These are phyloP conservation scores for Pelodiscus sinensis DNA, from an alignment of 2,113 vertebrate species.

Conservation along the genomic window DNA sequence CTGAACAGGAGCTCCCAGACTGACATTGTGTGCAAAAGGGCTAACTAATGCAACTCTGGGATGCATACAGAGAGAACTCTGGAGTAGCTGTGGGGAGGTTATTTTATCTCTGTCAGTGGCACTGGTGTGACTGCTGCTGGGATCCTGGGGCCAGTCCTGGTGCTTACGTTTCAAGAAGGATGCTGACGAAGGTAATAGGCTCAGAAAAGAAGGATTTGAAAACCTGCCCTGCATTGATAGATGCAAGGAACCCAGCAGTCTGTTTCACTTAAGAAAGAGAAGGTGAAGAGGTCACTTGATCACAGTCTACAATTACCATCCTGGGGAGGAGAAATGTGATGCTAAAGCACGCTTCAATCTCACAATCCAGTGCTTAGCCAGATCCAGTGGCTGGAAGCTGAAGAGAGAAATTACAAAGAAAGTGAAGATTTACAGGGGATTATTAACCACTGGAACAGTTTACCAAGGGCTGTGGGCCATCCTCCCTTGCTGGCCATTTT, in stretches of 20 bases:
- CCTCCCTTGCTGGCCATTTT: background rate
- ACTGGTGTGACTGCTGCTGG: too few species aligned
- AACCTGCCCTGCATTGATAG: too few species aligned
- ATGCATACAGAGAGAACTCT: too few species aligned
- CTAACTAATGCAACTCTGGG: too few species aligned
- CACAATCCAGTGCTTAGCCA: background rate
- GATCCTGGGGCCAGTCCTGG: too few species aligned
- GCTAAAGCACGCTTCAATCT: background rate
- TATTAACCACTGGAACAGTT: background rate
- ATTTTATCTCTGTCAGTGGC: too few species aligned
- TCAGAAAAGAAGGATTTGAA: too few species aligned
- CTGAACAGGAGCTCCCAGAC: too few species aligned
- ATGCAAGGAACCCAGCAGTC: background rate
- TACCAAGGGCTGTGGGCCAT: background rate
- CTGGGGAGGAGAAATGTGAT: background rate
- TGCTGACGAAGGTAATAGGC: too few species aligned
- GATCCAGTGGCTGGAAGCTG: background rate
- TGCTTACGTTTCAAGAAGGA: too few species aligned
- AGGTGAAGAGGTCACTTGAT: background rate
- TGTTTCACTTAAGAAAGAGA: background rate
- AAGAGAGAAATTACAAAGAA: background rate
- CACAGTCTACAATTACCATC: background rate
- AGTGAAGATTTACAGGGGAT: background rate
- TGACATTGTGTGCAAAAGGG: too few species aligned
- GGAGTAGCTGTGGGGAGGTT: too few species aligned